Conservation (phyloP, 2,113 vertebrate genomes). For the Eolophus roseicapilla region DNA sequence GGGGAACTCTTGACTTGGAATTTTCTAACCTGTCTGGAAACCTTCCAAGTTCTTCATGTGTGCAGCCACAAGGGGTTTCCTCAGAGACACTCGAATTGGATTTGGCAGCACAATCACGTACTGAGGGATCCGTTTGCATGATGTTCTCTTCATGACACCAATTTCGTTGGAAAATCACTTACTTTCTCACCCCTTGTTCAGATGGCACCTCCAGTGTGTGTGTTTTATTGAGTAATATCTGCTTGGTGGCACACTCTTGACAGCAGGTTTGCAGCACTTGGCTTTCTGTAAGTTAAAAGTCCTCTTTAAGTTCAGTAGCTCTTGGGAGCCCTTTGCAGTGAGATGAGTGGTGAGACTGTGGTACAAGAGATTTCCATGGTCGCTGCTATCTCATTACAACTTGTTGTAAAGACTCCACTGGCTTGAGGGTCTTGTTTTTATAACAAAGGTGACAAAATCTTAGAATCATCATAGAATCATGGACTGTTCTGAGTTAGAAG, state of each 20-base stretch:
- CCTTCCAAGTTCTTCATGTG: neutral
- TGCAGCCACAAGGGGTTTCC: neutral
- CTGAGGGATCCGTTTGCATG: neutral
- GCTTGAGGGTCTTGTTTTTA: neutral
- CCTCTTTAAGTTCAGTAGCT: neutral
- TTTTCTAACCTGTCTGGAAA: too few relatives aligned
- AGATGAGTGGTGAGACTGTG: neutral
- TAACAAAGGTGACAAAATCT: neutral
- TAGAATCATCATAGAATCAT: neutral
- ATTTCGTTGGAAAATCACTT: neutral
- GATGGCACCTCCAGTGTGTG: neutral
- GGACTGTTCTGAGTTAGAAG: neutral
- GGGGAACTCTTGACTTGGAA: neutral
- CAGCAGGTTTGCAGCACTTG: neutral
- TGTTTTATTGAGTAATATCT: neutral
- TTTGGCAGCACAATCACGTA: neutral
- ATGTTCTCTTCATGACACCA: fast-evolving
- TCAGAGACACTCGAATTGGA: fast-evolving
- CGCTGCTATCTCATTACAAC: neutral
- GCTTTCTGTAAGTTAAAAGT: neutral
- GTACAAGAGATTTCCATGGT: neutral
- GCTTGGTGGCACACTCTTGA: neutral
- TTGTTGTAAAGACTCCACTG: neutral
- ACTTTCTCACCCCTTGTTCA: neutral
- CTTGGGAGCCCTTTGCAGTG: neutral